These are phyloP conservation scores for Himalopsyche anomala DNA, from an alignment of 2,888 invertebrate genomes.

Conservation along the genomic window DNA sequence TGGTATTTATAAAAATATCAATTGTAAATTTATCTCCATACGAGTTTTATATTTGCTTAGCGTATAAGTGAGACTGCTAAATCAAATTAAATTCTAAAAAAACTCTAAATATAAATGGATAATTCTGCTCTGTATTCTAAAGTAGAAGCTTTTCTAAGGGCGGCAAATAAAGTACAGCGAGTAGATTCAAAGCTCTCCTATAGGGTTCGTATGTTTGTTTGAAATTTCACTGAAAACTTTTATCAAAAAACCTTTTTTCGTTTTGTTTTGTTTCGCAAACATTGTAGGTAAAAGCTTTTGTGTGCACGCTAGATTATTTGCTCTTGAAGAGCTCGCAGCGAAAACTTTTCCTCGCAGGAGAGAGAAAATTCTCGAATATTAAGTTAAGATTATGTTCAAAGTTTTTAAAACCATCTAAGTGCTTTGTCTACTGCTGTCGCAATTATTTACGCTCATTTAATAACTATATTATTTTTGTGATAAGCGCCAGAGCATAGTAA, in stretches of 20 bases:
- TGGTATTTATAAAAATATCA: no score
- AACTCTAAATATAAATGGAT: neutral
- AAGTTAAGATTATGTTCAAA: constrained; percentile 18
- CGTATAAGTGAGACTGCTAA: no score
- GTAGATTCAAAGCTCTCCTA: constrained; percentile 48
- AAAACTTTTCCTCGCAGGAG: constrained; percentile 8
- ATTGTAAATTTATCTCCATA: no score
- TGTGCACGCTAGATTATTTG: constrained; percentile 58
- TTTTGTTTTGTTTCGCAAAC: constrained; percentile 60
- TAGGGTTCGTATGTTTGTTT: constrained; percentile 51
- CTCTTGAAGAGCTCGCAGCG: constrained; percentile 44
- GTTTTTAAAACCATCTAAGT: constrained; percentile 43
- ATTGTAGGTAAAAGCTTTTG: constrained; percentile 63
- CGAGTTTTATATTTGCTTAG: no score
- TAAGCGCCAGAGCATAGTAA: no score
- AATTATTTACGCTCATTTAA: constrained; percentile 39
- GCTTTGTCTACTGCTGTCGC: constrained; percentile 29
- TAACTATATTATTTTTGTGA: neutral
- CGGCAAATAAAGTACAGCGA: constrained; percentile 51
- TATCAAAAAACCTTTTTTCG: constrained; percentile 58
- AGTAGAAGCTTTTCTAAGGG: constrained; percentile 47
- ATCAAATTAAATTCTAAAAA: neutral
- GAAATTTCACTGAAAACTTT: constrained; percentile 62
- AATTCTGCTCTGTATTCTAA: constrained; percentile 5
- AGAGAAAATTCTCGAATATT: constrained; percentile 32